Evolutionary conservation across 2,888 invertebrate species (phyloP), one percentile per base, ranked within the genome.

Genomic region (Phania funesta): DNA sequence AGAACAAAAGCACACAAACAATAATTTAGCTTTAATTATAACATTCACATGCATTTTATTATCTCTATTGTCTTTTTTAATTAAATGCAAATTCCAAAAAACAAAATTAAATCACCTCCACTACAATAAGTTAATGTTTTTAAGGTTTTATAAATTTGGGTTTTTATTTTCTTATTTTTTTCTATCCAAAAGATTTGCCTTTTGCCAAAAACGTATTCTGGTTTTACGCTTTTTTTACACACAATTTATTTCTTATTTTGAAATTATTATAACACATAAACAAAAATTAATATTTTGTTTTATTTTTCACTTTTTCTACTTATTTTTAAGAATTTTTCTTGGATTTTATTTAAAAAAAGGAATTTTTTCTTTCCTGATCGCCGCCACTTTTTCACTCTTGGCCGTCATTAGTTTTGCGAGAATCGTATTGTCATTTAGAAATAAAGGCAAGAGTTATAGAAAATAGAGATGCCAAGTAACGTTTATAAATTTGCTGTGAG

Each of bases 41-140:
- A 41, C 52, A 77, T 52, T 64, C 13, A 50, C 73, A 81, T 81
- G 76, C 76, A 54, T 58, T 71, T 80, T 20, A 41, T 68, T n/a
- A 2, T 11, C n/a, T 52, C 26, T 8, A 32, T 38, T 35, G 32
- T 20, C 13, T 62, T 71, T 46, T 35, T 56, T 32, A 62, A 35
- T 3, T 60, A 58, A 58, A 74, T 46, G 35, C 22, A 54, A n/a
- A 24, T 18, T 38, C n/a, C 24, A 80, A 64, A 62, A 56, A 70
- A 64, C 52, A 18, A 65, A 74, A 50, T 80, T 29, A 77, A 82
- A 68, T 82, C 82, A 82, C 82, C 78, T 82, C 74, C 74, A 41
- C 73, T 74, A 82, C 68, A 60, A 74, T 48, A 58, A 54, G 32
- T 44, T 48, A 38, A 52, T 41, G 35, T 65, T 11, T 60, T 32